These are phyloP conservation scores for Drosophila maculinotata DNA, from an alignment of 2,888 invertebrate genomes.

Conservation along the genomic window DNA sequence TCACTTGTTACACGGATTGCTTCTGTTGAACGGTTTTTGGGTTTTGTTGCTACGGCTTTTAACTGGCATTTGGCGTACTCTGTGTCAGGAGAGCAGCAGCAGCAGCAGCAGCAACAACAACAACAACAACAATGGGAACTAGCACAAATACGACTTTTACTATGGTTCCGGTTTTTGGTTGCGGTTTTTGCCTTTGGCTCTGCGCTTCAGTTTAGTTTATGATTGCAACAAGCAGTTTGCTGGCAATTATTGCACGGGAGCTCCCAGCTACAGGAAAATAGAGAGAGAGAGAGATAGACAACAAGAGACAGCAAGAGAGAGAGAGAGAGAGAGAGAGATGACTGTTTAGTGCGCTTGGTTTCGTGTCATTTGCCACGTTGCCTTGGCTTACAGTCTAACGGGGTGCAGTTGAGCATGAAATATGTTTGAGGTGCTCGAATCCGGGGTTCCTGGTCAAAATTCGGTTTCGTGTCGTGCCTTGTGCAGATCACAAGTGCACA, in stretches of 20 bases:
- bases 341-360: slow-evolving; percentile 49
- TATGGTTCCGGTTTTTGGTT: slow-evolving; percentile 25
- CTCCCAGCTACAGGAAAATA: neutral
- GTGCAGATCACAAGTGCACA: slow-evolving; percentile 26
- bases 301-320: neutral
- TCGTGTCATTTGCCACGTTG: slow-evolving; percentile 54
- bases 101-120: neutral
- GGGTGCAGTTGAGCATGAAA: slow-evolving; percentile 64
- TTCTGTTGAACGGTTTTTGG: slow-evolving; percentile 33
- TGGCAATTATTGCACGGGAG: slow-evolving; percentile 55
- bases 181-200: slow-evolving; percentile 16
- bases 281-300: neutral
- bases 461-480: slow-evolving; percentile 8
- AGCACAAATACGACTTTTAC: slow-evolving; percentile 22
- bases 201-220: slow-evolving; percentile 43
- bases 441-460: slow-evolving; percentile 6
- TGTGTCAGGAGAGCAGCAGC: slow-evolving; percentile 5
- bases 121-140: slow-evolving; percentile 5
- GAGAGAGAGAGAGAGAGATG: neutral
- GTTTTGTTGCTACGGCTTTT: slow-evolving; percentile 36
- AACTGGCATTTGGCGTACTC: slow-evolving; percentile 39
- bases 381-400: slow-evolving; percentile 47
- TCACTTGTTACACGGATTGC: slow-evolving; percentile 28
- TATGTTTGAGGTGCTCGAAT: slow-evolving; percentile 58
- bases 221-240: slow-evolving; percentile 59